Evolutionary conservation across 1,140 invertebrate genomes (phyloP).

Genomic region (Mya arenaria): DNA sequence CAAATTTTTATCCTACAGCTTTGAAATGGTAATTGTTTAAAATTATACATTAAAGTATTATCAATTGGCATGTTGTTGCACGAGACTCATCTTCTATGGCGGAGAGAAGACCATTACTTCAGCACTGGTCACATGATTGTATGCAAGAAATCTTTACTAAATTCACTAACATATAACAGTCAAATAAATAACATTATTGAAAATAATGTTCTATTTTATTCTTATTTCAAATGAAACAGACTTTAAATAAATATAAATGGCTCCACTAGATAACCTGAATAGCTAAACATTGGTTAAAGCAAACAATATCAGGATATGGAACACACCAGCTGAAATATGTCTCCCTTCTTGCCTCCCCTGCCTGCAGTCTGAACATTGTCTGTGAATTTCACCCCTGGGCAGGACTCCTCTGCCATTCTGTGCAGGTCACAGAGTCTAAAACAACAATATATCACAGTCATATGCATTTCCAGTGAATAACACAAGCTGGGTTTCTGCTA

Average conservation of each 20-base stretch:
- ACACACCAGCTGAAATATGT: constrained; percentile 86
- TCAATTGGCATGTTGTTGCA: no score
- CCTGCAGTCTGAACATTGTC: constrained; percentile 82
- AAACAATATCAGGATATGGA: not conserved
- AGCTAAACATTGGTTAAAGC: not conserved
- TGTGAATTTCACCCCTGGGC: constrained; percentile 75
- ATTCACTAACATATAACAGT: not conserved
- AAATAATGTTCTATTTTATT: no score
- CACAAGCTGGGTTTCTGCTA: not conserved
- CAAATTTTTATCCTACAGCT: no score
- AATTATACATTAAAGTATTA: no score
- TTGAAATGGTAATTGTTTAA: no score
- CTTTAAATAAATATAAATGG: not conserved
- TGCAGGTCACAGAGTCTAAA: constrained; percentile 74
- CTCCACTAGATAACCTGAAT: not conserved
- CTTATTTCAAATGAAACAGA: not conserved
- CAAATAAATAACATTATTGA: not conserved
- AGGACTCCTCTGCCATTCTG: constrained; percentile 61
- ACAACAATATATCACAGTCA: not conserved
- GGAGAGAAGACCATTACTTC: no score
- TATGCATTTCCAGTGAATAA: not conserved
- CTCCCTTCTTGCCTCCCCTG: constrained; percentile 87
- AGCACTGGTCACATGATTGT: no score
- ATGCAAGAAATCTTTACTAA: no score
- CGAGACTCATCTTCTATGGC: no score